These are phyloP conservation scores for Trichonephila inaurata DNA, from an alignment of 1,140 invertebrate genomes.

Conservation along the genomic window DNA sequence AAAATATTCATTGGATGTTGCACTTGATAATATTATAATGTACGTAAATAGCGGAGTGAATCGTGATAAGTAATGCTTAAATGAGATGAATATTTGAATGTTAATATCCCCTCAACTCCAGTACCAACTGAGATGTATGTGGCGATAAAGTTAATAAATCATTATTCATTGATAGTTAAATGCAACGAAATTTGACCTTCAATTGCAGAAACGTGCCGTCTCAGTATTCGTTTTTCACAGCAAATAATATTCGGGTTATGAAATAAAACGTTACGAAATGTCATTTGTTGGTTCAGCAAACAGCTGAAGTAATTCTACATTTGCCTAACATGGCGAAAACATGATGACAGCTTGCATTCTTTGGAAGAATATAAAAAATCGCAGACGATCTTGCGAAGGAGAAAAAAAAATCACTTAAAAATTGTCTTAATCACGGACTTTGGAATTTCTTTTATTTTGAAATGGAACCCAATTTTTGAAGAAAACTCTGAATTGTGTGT, in stretches of 20 bases:
- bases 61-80: background rate
- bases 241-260: background rate
- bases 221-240: background rate
- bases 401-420: background rate
- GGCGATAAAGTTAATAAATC: background rate
- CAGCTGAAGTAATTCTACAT: conserved; percentile 23
- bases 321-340: background rate
- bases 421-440: background rate
- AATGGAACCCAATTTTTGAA: no score
- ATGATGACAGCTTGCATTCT: background rate
- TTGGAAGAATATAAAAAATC: background rate
- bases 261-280: conserved; percentile 14
- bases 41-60: background rate
- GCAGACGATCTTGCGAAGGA: background rate
- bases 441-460: background rate
- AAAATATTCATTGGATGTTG: background rate
- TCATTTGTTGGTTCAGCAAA: conserved; percentile 3
- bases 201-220: background rate
- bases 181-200: background rate
- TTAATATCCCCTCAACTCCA: background rate
- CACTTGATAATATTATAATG: background rate
- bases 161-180: background rate
- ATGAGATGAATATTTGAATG: background rate
- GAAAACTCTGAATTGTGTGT: no score
- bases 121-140: background rate